Conservation (phyloP, 2,888 invertebrate genomes). For the Leucophenga montana region DNA sequence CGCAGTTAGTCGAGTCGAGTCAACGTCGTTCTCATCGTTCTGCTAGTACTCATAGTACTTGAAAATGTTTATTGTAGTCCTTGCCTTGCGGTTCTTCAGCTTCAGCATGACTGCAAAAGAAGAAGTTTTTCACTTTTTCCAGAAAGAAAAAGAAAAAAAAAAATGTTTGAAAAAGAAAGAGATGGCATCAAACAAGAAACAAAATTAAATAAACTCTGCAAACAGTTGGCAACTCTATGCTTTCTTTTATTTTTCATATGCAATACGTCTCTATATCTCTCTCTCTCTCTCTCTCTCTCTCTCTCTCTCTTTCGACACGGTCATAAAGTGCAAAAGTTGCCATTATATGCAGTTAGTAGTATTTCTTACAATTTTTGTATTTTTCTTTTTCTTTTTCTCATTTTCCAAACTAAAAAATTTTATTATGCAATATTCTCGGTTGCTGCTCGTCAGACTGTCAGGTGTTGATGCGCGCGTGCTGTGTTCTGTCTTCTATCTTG, state of each 20-base stretch:
- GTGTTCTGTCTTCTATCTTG: neutral
- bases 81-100: conserved; percentile 7
- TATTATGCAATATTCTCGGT: conserved; percentile 12
- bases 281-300: neutral
- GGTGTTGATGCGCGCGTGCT: conserved; percentile 2
- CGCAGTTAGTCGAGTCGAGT: neutral
- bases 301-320: neutral
- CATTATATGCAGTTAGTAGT: conserved; percentile 12
- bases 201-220: too few relatives aligned
- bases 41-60: neutral
- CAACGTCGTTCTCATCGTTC: conserved; percentile 6
- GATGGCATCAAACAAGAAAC: too few relatives aligned
- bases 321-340: conserved; percentile 16
- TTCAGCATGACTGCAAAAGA: neutral
- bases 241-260: neutral
- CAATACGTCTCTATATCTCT: too few relatives aligned
- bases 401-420: neutral
- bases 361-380: conserved; percentile 8
- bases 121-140: neutral
- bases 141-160: too few relatives aligned
- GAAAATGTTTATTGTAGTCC: conserved; percentile 8
- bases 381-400: neutral
- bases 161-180: too few relatives aligned
- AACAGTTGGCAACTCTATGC: neutral
- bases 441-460: conserved; percentile 1